Evolutionary conservation across 2,113 vertebrate species (phyloP).

Genomic region (Coptodon rendalli): DNA sequence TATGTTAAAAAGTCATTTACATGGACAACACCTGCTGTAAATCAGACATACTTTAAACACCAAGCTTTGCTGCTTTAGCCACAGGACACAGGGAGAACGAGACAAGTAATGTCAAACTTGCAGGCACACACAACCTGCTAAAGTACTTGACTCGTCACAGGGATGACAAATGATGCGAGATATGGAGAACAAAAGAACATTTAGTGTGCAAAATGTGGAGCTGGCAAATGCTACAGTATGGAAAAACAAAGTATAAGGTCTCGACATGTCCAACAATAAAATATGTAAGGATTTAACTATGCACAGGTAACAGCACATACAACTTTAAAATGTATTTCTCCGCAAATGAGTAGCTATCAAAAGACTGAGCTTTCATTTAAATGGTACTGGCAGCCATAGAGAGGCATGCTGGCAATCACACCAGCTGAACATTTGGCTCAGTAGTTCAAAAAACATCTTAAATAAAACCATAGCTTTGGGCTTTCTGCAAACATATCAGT

Average conservation of each 20-base stretch:
- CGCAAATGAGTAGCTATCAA: not conserved
- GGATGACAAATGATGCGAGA: slow-evolving; percentile 14
- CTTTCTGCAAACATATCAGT: not conserved
- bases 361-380: not conserved
- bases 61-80: not conserved
- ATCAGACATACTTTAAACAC: slow-evolving; percentile 34
- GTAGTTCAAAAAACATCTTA: not conserved
- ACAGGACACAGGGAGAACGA: not conserved
- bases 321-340: not conserved
- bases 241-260: not conserved
- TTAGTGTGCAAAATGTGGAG: not conserved
- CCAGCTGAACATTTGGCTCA: not conserved
- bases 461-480: not conserved
- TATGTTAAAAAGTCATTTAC: slow-evolving; percentile 18
- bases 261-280: slow-evolving; percentile 1
- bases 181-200: not conserved
- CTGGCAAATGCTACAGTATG: not conserved
- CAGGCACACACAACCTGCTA: slow-evolving; percentile 8
- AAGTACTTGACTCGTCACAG: slow-evolving; percentile 18
- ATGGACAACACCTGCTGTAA: slow-evolving; percentile 33
- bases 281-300: not conserved
- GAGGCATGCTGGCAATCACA: not conserved
- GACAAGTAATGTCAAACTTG: not conserved
- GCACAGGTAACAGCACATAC: not conserved
- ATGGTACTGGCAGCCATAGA: not conserved